phyloP scores from a whole-genome alignment of 2,113 vertebrate genomes.

The Gallinago undulata region DNA sequence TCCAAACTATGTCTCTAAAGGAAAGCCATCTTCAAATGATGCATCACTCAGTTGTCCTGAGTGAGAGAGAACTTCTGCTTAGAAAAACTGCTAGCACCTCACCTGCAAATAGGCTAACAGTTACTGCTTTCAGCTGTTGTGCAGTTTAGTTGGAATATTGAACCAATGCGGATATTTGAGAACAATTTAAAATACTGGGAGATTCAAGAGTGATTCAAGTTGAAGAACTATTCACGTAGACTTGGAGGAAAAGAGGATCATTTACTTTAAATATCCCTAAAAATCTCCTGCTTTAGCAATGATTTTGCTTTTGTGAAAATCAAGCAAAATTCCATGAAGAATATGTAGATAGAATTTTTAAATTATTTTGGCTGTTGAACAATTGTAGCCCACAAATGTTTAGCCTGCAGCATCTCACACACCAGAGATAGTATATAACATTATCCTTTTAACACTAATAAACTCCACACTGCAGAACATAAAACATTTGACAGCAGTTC shows the following conservation, averaged over 20 bases:
- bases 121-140: neutral
- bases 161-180: neutral
- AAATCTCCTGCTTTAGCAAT: neutral
- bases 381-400: neutral
- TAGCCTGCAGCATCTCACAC: constrained; percentile 1
- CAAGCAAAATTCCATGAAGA: neutral
- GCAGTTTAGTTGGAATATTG: neutral
- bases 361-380: neutral
- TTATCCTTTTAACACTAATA: constrained; percentile 46
- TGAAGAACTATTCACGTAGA: neutral
- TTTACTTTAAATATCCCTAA: neutral
- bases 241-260: neutral
- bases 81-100: neutral
- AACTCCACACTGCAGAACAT: constrained; percentile 37
- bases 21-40: neutral
- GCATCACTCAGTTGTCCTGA: neutral
- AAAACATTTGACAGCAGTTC: constrained; percentile 49
- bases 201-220: neutral
- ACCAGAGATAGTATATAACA: neutral
- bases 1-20: neutral
- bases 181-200: neutral
- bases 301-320: neutral
- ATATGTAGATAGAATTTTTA: neutral
- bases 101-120: neutral
- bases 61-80: neutral